Evolutionary conservation across 2,888 invertebrate species (phyloP), one percentile per base, ranked within the genome.

Genomic region (Mesochorus sp.): DNA sequence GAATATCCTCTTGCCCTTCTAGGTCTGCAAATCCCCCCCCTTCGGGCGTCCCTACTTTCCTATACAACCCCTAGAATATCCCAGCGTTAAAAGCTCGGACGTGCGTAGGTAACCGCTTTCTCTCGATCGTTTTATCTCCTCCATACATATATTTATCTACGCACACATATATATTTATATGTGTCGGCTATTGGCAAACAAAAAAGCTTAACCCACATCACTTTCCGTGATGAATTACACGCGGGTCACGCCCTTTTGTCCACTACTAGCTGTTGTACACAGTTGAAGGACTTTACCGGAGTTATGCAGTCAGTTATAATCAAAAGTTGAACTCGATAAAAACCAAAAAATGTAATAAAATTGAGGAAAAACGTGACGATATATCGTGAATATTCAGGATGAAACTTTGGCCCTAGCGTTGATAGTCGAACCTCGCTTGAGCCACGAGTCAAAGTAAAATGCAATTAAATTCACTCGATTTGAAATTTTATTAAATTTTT

Each of bases 61-160:
- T 44, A 44, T 61, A 66, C 42, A 55, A 59, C 55, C 34, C 31
- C 57, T n/a, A n/a, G n/a, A 66, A 37, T 47, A 71, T 42, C 47
- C 31, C 53, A 47, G 47, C 62, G 73, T 77, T 82, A 73, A 80
- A 80, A 82, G 75, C 78, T 72, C 57, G 67, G 67, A 79, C 73
- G 64, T 80, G 73, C 57, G 59, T 74, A 76, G 68, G 57, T 67
- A 71, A 74, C 72, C 66, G 47, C 67, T 57, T 75, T 75, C 53
- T 34, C 61, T 39, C 17, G 5, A 59, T 37, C 47, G 44, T 28
- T 51, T 31, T 47, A 26, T 49, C 2, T 31, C 19, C 14, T 39
- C 14, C 19, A 49, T 28, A 28, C 17, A 28, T 17, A 28, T 31
- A 28, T 42, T 1, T 8, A 31, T 28, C 24, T 14, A 14, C 12